Evolutionary conservation across 1,140 invertebrate genomes (phyloP), one percentile per base, ranked within the genome.

Genomic region (Cotesia chilonis): DNA sequence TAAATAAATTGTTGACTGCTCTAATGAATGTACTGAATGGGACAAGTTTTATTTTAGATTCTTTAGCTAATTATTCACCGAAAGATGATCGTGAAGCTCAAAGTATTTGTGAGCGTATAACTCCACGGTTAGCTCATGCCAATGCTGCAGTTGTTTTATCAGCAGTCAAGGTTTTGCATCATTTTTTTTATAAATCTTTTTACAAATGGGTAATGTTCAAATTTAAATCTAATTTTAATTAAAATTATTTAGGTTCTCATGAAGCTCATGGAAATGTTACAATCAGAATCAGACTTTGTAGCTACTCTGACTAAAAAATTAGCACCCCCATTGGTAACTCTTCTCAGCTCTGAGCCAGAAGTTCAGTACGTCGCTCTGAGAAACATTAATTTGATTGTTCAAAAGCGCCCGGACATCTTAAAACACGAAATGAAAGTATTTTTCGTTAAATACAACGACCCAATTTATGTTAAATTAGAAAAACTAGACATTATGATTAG

Each of bases 351-450:
- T 0, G 98, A 99, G 86, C 96, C 98, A 4, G 98, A 99, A 88
- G 95, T 99, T 63, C 98, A 99, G 87, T 99, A 99, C 83, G 98
- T 99, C 9, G 98, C 98, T 2, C 88, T 99, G 47, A 87, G 98
- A 72, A 99, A 99, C 84, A 99, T 99, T 78, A 99, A 99, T 87
- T 89, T 99, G 1, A 99, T 99, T 78, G 98, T 99, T 17, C 98
- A 99, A 86, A 99, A 99, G 85, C 90, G 98, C 68, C 96, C 97
- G 0, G 98, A 99, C 75, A 99, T 99, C 76, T 86, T 99, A n/a
- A 99, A 99, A 83, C 97, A 99, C 81, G 98, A 99, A 87, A 99
- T 99, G 98, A 99, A 99, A 89, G 98, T 93, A 71, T 99, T 99
- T 88, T 99, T 99, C 85, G 98, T 99, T 12, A 99, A 99, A 81